Base-by-base conservation (phyloP, 2,888 invertebrate species). In the Amblyteles armatorius region DNA sequence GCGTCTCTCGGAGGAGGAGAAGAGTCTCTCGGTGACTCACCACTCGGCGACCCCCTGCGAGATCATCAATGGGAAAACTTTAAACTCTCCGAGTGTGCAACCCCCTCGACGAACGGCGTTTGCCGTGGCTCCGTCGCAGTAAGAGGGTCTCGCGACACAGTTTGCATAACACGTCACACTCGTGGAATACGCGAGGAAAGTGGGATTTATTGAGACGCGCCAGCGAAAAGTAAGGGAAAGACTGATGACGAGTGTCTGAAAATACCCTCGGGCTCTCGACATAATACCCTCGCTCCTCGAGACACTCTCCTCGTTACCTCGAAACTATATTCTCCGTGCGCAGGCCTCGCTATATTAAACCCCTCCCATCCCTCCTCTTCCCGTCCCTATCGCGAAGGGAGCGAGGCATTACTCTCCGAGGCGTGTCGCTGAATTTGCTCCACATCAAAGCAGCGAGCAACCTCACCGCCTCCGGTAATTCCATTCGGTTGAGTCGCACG, bases 401-500 rank as follows among this genome's bases (percentile, higher is more conserved):
- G 87, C 81, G 84, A 84, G 81, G 80, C 78, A 82, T 85, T 86
- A 86, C 79, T 85, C 71, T 69, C 33, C 77, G 68, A 76, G 63
- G 79, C 78, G 81, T 79, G 67, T 67, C 73, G 80, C 82, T 79
- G 82, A 79, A 84, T 81, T 83, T 82, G 80, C 83, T 77, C 84
- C 83, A 89, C 90, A 91, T 91, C 91, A 91, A 91, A 90, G 91
- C 85, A 72, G 71, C 72, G 68, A 79, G 76, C 76, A 69, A 72
- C 79, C 71, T 79, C 79, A 48, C 22, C 67, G 68, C 83, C 78
- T 83, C 79, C 85, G 73, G 88, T 91, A 91, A 91, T 91, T 91
- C 90, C 86, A 91, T 91, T 90, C 89, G 87, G 88, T 87, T 87
- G 81, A 85, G 87, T 82, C 80, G 80, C 79, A 74, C 82, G 77